A percentile compares a stretch with the other conserved stretches of the same genome.
Evolutionary conservation across 2,888 invertebrate species (phyloP).

Genomic region (Microplitis manilae): DNA sequence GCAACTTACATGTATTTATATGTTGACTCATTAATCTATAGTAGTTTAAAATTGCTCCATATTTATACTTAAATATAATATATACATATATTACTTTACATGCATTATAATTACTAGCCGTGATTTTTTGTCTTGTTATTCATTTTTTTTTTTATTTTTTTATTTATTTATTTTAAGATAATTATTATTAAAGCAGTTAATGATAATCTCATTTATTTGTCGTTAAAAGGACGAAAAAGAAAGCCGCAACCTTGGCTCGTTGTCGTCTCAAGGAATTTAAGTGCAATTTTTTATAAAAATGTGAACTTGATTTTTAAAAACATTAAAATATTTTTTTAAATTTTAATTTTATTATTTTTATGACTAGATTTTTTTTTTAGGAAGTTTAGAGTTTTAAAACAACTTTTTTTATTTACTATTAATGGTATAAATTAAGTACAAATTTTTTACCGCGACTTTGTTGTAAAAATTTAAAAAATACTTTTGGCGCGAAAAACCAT

Average conservation of each 20-base stretch:
- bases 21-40: conserved; percentile 22
- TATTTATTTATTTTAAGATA: background rate
- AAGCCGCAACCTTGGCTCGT: conserved; percentile 11
- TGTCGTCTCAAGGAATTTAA: conserved; percentile 1
- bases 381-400: too few relatives aligned
- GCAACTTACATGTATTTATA: background rate
- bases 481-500: too few relatives aligned
- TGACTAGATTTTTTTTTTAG: too few relatives aligned
- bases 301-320: background rate
- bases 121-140: background rate
- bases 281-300: conserved; percentile 16
- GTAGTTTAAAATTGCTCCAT: conserved; percentile 13
- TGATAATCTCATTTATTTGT: background rate
- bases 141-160: background rate
- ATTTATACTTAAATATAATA: background rate
- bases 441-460: too few relatives aligned
- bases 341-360: background rate
- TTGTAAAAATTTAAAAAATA: too few relatives aligned
- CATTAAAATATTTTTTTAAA: background rate
- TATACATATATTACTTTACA: background rate
- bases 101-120: background rate
- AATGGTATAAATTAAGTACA: too few relatives aligned
- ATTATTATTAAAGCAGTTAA: background rate
- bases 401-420: too few relatives aligned
- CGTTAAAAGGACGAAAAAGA: conserved; percentile 11